Percentiles rank a stretch among this genome's conserved stretches.
Evolutionary conservation across 2,113 vertebrate species (phyloP).

Genomic region (Neolamprologus ventralis): DNA sequence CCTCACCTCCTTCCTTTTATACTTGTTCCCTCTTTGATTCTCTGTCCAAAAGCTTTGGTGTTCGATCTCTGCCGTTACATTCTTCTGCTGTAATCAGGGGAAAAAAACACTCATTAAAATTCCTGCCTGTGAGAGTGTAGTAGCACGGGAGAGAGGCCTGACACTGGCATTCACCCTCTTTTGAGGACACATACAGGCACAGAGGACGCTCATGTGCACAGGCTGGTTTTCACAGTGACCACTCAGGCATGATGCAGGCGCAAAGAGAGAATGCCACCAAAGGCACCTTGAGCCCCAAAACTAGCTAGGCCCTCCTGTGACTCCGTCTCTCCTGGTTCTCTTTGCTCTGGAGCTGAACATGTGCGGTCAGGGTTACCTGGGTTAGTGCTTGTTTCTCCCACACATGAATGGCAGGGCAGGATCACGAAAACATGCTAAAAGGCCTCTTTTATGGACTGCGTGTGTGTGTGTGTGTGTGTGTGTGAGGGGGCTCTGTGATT

Average conservation of each 20-base stretch:
- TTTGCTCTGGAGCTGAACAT: not conserved
- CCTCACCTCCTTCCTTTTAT: not conserved
- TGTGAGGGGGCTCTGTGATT: not conserved
- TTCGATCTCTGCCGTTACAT: not conserved
- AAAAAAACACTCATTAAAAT: constrained; percentile 64
- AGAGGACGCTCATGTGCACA: constrained; percentile 27
- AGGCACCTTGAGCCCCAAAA: constrained; percentile 7
- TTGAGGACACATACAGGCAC: constrained; percentile 21
- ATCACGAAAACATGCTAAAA: not conserved
- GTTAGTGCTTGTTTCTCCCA: not conserved
- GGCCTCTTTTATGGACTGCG: not conserved
- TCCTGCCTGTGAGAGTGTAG: constrained; percentile 42
- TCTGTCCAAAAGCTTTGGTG: not conserved
- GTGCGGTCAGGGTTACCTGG: not conserved
- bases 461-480: not conserved
- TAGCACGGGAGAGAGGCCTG: constrained; percentile 30
- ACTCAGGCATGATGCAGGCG: constrained; percentile 41
- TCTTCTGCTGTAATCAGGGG: constrained; percentile 26
- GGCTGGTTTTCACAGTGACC: constrained; percentile 28
- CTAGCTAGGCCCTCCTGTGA: not conserved
- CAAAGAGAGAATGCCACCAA: not conserved
- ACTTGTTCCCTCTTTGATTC: not conserved
- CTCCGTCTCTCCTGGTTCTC: not conserved
- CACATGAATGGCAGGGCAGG: not conserved
- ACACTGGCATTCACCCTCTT: constrained; percentile 26